Conservation (phyloP, 2,797 vertebrate genomes). For the Esox masquinongy region DNA sequence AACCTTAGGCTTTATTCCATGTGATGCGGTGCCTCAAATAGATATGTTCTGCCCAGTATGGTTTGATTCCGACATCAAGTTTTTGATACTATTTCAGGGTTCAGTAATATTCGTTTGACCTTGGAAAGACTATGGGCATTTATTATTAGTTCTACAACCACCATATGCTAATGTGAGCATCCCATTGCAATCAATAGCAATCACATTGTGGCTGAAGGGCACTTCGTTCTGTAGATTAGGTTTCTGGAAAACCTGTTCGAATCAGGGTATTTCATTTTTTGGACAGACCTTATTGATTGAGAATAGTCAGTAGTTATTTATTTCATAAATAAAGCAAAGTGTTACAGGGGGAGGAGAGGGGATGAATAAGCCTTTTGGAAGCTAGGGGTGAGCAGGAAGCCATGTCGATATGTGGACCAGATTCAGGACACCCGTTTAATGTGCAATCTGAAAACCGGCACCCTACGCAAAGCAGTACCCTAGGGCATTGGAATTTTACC, state of each 20-base stretch:
- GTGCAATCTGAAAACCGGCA: too few relatives aligned
- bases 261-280: neutral
- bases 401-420: too few relatives aligned
- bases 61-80: conserved; percentile 10
- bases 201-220: neutral
- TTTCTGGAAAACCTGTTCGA: neutral
- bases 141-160: neutral
- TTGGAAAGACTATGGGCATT: neutral
- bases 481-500: too few relatives aligned
- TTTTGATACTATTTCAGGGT: neutral
- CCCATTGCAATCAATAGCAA: neutral
- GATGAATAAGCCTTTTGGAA: too few relatives aligned
- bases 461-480: too few relatives aligned
- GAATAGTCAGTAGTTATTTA: too few relatives aligned
- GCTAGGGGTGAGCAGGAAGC: too few relatives aligned
- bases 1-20: conserved; percentile 22
- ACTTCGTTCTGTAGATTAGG: neutral
- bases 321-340: too few relatives aligned
- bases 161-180: neutral
- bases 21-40: conserved; percentile 14
- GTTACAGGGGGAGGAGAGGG: too few relatives aligned
- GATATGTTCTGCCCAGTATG: conserved; percentile 30
- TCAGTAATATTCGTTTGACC: neutral
- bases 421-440: too few relatives aligned
- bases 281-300: too few relatives aligned